Conservation (phyloP, 1,140 invertebrate genomes). For the Ceratoteleas bidentatus region DNA sequence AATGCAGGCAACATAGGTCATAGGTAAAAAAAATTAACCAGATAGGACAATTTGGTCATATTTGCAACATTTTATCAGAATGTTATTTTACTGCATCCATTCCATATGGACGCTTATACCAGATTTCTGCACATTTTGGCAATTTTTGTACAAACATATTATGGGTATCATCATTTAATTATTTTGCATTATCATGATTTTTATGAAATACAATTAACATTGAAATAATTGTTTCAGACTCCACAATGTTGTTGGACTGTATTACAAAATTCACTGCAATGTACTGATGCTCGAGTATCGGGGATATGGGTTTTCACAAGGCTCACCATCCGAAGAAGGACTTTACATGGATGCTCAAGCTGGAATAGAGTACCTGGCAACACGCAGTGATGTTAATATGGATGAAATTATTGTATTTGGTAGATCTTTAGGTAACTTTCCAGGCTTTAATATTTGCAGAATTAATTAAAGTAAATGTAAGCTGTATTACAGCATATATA, state of each 20-base stretch:
- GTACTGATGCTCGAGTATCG: slow-evolving; percentile 95
- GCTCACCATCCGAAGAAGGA: slow-evolving; percentile 91
- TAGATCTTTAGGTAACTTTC: slow-evolving; percentile 88
- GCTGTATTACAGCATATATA: too few relatives aligned
- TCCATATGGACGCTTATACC: too few relatives aligned
- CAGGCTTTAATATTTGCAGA: background rate
- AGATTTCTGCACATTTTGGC: too few relatives aligned
- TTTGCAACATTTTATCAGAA: too few relatives aligned
- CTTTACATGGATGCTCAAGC: slow-evolving; percentile 93
- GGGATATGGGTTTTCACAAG: slow-evolving; percentile 96
- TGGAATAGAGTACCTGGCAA: slow-evolving; percentile 91
- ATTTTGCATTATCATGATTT: slow-evolving; percentile 1
- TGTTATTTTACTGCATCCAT: too few relatives aligned
- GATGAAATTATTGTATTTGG: slow-evolving; percentile 96
- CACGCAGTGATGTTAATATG: slow-evolving; percentile 91
- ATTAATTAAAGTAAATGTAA: background rate
- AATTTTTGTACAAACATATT: too few relatives aligned
- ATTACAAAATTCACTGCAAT: slow-evolving; percentile 91
- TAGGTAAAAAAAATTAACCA: too few relatives aligned
- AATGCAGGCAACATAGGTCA: slow-evolving; percentile 98
- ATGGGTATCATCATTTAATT: too few relatives aligned
- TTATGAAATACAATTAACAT: background rate
- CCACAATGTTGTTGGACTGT: slow-evolving; percentile 89
- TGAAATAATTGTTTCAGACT: slow-evolving; percentile 80
- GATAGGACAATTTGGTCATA: too few relatives aligned